Conservation (phyloP, 2,797 vertebrate genomes). For the Myotis planiceps region DNA sequence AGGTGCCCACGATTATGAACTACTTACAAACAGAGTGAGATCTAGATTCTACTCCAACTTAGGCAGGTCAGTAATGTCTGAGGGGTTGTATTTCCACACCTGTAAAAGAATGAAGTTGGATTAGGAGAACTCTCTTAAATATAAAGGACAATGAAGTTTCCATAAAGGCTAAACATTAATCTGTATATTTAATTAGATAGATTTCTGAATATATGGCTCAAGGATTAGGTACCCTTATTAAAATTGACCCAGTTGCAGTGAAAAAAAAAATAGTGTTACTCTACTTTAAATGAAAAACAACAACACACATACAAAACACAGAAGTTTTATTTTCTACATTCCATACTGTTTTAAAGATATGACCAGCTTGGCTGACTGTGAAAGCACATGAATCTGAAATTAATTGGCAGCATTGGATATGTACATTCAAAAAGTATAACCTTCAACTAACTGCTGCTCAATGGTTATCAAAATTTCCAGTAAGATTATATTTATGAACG, state of each 20-base stretch:
- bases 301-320: not conserved
- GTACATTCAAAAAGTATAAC: conserved; percentile 34
- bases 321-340: conserved; percentile 57
- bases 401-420: conserved; percentile 38
- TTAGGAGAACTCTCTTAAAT: not conserved
- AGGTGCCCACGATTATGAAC: not conserved
- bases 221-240: not conserved
- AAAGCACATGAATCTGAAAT: conserved; percentile 44
- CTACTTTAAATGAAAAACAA: not conserved
- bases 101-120: not conserved
- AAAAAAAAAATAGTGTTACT: not conserved
- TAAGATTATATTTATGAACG: conserved; percentile 26
- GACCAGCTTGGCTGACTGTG: not conserved
- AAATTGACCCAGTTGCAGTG: not conserved
- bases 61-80: no score
- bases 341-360: conserved; percentile 44
- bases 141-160: not conserved
- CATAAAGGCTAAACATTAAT: not conserved
- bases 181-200: not conserved
- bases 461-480: not conserved
- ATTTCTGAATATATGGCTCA: not conserved
- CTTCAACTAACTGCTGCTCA: not conserved
- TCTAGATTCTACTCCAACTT: not conserved
- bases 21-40: not conserved
- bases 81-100: not conserved